phyloP scores from a whole-genome alignment of 2,113 vertebrate species.

The Spermophilus dauricus region DNA sequence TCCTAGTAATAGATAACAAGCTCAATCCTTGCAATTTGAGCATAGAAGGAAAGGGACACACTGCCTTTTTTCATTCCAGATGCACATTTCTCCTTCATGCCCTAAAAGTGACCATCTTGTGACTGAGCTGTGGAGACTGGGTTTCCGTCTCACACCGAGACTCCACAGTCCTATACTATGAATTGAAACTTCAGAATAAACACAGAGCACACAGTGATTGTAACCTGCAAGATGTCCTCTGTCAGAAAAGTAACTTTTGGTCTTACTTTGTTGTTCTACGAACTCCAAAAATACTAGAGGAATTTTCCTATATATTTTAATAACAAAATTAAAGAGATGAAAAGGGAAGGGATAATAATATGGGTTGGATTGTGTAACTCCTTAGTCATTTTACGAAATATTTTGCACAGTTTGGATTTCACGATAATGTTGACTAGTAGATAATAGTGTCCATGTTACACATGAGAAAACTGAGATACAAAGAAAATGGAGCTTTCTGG shows the following conservation, averaged over 20 bases:
- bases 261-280: neutral
- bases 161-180: neutral
- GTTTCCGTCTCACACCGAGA: neutral
- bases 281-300: conserved; percentile 12
- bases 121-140: neutral
- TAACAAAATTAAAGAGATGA: neutral
- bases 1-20: neutral
- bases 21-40: neutral
- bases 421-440: neutral
- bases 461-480: neutral
- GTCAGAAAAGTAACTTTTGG: neutral
- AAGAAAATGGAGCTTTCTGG: neutral
- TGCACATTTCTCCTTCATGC: neutral
- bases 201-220: neutral
- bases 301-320: neutral
- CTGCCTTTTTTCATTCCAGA: neutral
- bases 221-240: neutral
- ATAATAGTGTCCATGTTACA: neutral
- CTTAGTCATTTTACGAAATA: neutral
- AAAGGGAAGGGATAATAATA: neutral
- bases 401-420: neutral
- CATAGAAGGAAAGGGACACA: neutral
- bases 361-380: neutral
- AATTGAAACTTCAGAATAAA: neutral
- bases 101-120: neutral